phyloP scores from a whole-genome alignment of 2,113 vertebrate species.

The Gallinago paraguaiae region DNA sequence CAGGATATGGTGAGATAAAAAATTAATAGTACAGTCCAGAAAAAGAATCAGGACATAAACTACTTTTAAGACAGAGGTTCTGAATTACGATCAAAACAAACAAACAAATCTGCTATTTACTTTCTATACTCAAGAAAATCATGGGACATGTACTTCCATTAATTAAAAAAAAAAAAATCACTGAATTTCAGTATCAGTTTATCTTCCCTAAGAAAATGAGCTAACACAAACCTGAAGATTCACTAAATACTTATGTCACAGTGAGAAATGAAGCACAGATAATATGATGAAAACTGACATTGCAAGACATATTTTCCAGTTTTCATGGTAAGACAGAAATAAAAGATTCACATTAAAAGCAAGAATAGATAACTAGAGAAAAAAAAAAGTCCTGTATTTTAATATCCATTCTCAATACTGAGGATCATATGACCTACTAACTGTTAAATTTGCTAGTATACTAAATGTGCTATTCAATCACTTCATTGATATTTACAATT shows the following conservation, averaged over 20 bases:
- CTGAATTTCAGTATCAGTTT: not conserved
- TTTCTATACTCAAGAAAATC: not conserved
- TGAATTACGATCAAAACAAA: not conserved
- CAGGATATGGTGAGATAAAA: not conserved
- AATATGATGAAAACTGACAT: not conserved
- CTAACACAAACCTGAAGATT: not conserved
- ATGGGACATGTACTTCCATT: accelerated
- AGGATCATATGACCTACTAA: not conserved
- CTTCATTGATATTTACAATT: not conserved
- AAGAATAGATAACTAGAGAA: not conserved
- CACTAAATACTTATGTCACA: not conserved
- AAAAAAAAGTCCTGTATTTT: not conserved
- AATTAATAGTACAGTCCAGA: not conserved
- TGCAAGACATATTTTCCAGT: not conserved
- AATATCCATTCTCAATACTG: not conserved
- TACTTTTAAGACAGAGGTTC: not conserved
- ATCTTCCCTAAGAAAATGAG: not conserved
- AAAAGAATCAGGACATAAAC: not conserved
- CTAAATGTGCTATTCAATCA: not conserved
- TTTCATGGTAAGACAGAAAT: not conserved
- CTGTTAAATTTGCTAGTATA: not conserved
- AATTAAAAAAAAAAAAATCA: not conserved
- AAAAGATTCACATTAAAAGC: not conserved
- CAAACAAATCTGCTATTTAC: not conserved
- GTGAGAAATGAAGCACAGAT: not conserved